These are phyloP conservation scores for Rhagonycha fulva DNA, from an alignment of 2,888 invertebrate species.

Conservation along the genomic window DNA sequence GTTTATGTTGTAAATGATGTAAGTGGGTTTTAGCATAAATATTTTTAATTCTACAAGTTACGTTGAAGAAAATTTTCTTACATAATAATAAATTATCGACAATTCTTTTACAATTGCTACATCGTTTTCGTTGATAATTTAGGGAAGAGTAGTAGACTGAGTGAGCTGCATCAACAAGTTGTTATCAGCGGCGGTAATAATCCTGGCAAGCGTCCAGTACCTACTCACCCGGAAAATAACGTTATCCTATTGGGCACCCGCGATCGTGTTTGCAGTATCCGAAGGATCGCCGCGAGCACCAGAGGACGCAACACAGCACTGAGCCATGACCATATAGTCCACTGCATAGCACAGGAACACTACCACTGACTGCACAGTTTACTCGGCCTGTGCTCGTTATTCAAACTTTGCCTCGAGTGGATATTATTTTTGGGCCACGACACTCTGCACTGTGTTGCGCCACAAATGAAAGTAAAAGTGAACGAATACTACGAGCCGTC, in stretches of 20 bases:
- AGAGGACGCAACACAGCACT: constrained; percentile 46
- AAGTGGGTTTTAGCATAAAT: background rate
- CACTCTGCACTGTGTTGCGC: constrained; percentile 54
- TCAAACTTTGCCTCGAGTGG: constrained; percentile 50
- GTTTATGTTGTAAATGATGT: background rate
- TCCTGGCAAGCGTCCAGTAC: constrained; percentile 26
- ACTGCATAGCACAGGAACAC: constrained; percentile 34
- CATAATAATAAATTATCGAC: background rate
- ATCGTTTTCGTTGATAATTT: background rate
- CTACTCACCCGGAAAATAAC: constrained; percentile 46
- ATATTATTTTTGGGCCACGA: constrained; percentile 55
- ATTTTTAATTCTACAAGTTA: background rate
- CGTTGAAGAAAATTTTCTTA: background rate
- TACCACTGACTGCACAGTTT: constrained; percentile 44
- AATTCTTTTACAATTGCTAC: constrained; percentile 1
- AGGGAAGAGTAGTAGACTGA: background rate
- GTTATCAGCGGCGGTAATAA: constrained; percentile 19
- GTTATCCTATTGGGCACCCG: constrained; percentile 51
- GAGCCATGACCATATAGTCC: constrained; percentile 49
- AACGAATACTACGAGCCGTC: constrained; percentile 45
- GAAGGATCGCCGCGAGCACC: constrained; percentile 50
- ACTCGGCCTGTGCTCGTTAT: constrained; percentile 33
- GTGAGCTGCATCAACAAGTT: constrained; percentile 28
- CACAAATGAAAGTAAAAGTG: constrained; percentile 60
- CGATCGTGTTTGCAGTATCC: constrained; percentile 45